Conservation (phyloP, 2,113 vertebrate species). For the Gulo gulo region DNA sequence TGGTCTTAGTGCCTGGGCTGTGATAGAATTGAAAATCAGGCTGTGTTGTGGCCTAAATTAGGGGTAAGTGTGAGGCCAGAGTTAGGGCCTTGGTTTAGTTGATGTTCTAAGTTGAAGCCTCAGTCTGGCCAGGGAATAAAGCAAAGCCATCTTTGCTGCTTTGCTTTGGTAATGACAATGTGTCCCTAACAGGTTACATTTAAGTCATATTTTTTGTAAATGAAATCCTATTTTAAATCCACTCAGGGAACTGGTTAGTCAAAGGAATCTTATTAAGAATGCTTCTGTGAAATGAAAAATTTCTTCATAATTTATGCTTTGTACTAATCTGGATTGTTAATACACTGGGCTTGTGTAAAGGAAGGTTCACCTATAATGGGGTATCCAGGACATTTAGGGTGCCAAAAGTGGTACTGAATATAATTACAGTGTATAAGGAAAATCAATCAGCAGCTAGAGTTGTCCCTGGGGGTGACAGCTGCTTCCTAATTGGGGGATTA, state of each 20-base stretch:
- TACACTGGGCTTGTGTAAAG: slow-evolving; percentile 18
- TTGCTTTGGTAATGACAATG: neutral
- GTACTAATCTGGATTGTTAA: slow-evolving; percentile 23
- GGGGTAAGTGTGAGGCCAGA: neutral
- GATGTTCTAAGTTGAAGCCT: neutral
- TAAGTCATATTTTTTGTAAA: slow-evolving; percentile 27
- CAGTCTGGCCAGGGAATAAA: neutral
- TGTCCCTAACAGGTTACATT: slow-evolving; percentile 23
- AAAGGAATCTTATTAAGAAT: slow-evolving; percentile 56
- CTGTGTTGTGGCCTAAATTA: neutral
- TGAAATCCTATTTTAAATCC: slow-evolving; percentile 32
- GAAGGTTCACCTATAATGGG: neutral
- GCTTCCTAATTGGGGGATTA: slow-evolving; percentile 63
- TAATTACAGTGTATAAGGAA: slow-evolving; percentile 46
- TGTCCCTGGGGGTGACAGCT: slow-evolving; percentile 44
- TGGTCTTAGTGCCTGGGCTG: neutral
- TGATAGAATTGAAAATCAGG: neutral
- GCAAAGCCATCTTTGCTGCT: neutral
- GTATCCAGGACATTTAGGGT: neutral
- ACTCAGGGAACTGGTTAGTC: slow-evolving; percentile 3
- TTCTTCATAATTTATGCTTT: slow-evolving; percentile 43
- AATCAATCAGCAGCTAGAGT: slow-evolving; percentile 59
- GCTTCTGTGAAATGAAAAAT: slow-evolving; percentile 18
- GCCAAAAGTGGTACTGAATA: slow-evolving; percentile 10
- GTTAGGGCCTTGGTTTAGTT: neutral